phyloP scores from a whole-genome alignment of 2,797 vertebrate species.

The Mergus octosetaceus region DNA sequence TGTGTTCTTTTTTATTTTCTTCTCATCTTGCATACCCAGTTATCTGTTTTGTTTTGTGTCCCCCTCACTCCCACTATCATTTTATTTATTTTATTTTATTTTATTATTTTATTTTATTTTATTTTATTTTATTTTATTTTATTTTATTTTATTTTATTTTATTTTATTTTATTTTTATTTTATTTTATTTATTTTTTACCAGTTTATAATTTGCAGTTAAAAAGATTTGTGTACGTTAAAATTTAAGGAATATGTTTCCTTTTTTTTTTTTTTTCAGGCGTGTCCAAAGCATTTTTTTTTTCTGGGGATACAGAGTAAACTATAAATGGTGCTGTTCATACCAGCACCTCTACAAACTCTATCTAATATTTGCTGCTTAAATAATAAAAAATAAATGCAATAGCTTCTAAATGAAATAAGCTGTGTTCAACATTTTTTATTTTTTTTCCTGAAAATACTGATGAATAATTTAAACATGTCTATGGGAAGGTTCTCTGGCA shows the following conservation, averaged over 20 bases:
- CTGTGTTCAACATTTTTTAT: neutral
- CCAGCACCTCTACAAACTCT: neutral
- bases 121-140: too few species aligned
- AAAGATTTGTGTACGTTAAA: neutral
- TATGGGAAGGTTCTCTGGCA: neutral
- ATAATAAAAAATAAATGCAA: neutral
- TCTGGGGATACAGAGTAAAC: neutral
- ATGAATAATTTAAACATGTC: constrained; percentile 40
- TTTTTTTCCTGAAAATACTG: constrained; percentile 10
- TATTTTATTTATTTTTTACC: neutral
- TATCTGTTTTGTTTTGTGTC: neutral
- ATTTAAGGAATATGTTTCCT: neutral
- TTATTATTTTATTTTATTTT: too few species aligned
- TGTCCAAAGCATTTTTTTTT: neutral
- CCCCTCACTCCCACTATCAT: too few species aligned
- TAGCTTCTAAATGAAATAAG: neutral
- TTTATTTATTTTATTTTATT: too few species aligned
- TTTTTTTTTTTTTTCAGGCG: neutral
- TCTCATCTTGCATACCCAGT: neutral
- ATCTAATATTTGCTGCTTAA: neutral
- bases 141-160: neutral
- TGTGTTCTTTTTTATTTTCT: neutral
- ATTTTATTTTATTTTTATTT: neutral
- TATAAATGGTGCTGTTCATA: neutral
- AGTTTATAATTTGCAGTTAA: neutral